A percentile compares a stretch with the other conserved stretches of the same genome.
These are phyloP conservation scores for Pseudochromis fuscus DNA, from an alignment of 2,797 vertebrate genomes.

Conservation along the genomic window DNA sequence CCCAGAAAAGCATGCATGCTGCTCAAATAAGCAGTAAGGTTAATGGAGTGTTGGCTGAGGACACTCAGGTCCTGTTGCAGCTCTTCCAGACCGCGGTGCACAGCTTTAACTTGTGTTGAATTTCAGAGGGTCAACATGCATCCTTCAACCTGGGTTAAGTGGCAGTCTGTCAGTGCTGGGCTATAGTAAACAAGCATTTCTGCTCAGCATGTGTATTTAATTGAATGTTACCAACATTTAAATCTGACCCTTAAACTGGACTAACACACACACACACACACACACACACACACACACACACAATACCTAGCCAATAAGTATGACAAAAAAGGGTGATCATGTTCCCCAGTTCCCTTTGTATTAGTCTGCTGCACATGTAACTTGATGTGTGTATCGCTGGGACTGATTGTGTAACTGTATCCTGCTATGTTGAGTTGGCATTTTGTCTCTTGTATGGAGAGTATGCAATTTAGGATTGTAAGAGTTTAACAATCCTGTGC, in stretches of 20 bases:
- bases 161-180: background rate
- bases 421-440: no score
- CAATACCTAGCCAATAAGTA: no score
- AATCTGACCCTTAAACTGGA: constrained; percentile 4
- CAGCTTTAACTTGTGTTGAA: constrained; percentile 12
- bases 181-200: constrained; percentile 27
- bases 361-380: no score
- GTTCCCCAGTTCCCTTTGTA: no score
- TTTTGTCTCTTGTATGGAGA: no score
- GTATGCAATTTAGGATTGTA: no score
- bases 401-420: no score
- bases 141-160: constrained; percentile 24
- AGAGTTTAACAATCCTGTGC: no score
- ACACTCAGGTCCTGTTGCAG: constrained; percentile 30
- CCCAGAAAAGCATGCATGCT: constrained; percentile 21
- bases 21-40: constrained; percentile 43
- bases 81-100: constrained; percentile 5
- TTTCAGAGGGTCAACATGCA: constrained; percentile 22
- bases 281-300: no score
- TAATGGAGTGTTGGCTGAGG: constrained; percentile 52
- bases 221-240: constrained; percentile 32
- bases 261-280: background rate
- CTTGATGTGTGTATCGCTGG: no score
- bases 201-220: constrained; percentile 10
- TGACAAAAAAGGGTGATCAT: no score